These are phyloP conservation scores for Murina feae DNA, from an alignment of 2,113 vertebrate species.

Conservation along the genomic window DNA sequence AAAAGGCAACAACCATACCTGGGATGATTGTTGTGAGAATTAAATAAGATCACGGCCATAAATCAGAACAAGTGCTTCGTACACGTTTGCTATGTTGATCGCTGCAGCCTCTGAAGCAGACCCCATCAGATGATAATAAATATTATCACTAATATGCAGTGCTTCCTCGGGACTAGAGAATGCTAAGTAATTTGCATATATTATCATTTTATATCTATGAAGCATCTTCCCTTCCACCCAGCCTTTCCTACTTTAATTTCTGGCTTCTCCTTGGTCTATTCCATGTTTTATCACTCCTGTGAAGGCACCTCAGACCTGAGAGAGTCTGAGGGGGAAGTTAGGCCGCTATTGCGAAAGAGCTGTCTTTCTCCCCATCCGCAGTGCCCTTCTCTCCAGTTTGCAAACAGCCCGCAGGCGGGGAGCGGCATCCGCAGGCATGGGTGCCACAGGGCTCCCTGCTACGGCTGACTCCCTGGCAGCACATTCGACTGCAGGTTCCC, in stretches of 20 bases:
- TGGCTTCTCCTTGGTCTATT: conserved; percentile 9
- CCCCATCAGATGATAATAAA: conserved; percentile 3
- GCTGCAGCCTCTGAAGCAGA: neutral
- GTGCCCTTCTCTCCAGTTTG: accelerated
- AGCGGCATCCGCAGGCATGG: neutral
- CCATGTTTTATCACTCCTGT: neutral
- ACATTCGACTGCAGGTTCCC: neutral
- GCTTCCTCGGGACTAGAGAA: neutral
- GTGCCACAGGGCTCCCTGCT: neutral
- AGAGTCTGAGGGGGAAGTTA: neutral
- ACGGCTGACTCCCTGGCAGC: neutral
- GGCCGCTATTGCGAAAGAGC: neutral
- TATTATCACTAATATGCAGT: neutral
- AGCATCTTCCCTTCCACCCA: neutral
- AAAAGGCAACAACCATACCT: neutral
- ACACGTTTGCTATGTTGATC: neutral
- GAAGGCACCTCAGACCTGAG: conserved; percentile 36
- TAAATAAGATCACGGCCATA: neutral
- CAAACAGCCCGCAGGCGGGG: neutral
- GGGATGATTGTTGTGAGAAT: neutral
- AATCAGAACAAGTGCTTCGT: neutral
- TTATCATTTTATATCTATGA: neutral
- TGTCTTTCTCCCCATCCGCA: neutral
- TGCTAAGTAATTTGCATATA: neutral
- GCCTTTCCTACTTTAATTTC: neutral